Base-by-base conservation (phyloP, 2,888 invertebrate species). In the Zaprionus lineosus region DNA sequence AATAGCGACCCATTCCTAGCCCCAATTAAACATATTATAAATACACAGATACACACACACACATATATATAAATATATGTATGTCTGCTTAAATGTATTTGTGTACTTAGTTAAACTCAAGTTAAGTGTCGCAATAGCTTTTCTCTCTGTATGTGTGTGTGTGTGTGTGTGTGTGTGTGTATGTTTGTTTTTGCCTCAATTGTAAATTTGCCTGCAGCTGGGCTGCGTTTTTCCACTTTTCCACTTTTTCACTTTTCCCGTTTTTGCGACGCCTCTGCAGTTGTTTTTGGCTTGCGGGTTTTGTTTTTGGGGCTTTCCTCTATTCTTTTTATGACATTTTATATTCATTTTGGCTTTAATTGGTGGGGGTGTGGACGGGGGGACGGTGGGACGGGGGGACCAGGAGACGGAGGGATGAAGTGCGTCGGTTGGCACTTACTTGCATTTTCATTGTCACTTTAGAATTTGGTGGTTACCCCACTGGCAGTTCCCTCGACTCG, bases 361-460 rank as follows among this genome's bases (percentile, higher is more conserved):
- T 84, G 84, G 84, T 57, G 61, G 59, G 24, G 24, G n/a, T n/a
- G n/a, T n/a, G n/a, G n/a, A n/a, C n/a, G n/a, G n/a, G n/a, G n/a
- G n/a, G n/a, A n/a, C n/a, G n/a, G n/a, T n/a, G n/a, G n/a, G n/a
- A n/a, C n/a, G n/a, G n/a, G n/a, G n/a, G n/a, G n/a, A n/a, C n/a
- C n/a, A n/a, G n/a, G n/a, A n/a, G n/a, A n/a, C n/a, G n/a, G n/a
- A n/a, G n/a, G n/a, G n/a, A n/a, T n/a, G n/a, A n/a, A n/a, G n/a
- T n/a, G n/a, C n/a, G n/a, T n/a, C n/a, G n/a, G n/a, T n/a, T n/a
- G 24, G 12, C 67, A 82, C 77, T 79, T 79, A 79, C 84, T 84
- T 79, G 84, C 84, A 81, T 65, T 79, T 79, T 79, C 71, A 65
- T 81, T 77, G 82, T 74, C 82, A 81, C 65, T 84, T 77, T 70